Percentiles rank a stretch among this genome's conserved stretches.
Conservation (phyloP, 2,113 vertebrate species). For the Engraulis encrasicolus region DNA sequence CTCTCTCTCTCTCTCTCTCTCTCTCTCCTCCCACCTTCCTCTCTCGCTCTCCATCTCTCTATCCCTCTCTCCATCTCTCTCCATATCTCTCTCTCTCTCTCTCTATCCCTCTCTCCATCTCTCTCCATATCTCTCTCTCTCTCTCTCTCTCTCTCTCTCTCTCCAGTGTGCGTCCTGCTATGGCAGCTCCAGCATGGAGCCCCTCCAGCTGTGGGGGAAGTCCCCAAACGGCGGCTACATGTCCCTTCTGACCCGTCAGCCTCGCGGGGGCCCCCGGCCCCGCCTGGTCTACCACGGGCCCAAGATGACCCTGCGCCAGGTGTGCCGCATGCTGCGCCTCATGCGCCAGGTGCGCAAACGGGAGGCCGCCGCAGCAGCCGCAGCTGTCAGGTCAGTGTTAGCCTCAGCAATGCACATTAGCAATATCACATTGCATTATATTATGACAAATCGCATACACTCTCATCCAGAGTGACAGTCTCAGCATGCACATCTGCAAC, state of each 20-base stretch:
- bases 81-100: no score
- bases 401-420: neutral
- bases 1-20: neutral
- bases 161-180: conserved; percentile 77
- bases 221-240: conserved; percentile 58
- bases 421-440: neutral
- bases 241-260: conserved; percentile 65
- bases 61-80: no score
- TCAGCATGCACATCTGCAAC: no score
- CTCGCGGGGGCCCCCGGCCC: conserved; percentile 61
- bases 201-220: conserved; percentile 59
- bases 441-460: neutral
- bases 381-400: conserved; percentile 61
- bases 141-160: neutral
- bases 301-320: conserved; percentile 76
- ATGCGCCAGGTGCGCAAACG: conserved; percentile 71
- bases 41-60: no score
- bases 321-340: conserved; percentile 70
- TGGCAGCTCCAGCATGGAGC: conserved; percentile 46
- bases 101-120: no score
- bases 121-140: no score
- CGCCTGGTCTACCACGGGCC: conserved; percentile 64
- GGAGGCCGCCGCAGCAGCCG: conserved; percentile 58
- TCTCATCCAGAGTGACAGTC: neutral
- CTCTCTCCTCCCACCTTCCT: no score